phyloP scores from a whole-genome alignment of 2,797 vertebrate genomes.

The Eupleurogrammus muticus region DNA sequence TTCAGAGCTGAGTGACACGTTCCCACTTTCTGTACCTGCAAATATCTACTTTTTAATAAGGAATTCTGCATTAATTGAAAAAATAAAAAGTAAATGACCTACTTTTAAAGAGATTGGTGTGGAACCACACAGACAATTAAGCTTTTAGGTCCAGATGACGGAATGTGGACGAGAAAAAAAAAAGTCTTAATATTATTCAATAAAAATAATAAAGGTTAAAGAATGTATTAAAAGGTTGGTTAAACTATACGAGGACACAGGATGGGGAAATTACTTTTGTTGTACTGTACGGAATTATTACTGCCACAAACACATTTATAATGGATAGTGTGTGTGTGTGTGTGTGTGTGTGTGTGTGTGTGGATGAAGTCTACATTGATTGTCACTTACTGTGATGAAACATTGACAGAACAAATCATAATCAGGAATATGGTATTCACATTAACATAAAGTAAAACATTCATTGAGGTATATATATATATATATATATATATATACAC shows the following conservation, averaged over 20 bases:
- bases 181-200: no score
- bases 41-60: background rate
- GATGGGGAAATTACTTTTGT: background rate
- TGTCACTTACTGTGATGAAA: background rate
- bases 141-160: background rate
- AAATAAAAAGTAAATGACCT: no score
- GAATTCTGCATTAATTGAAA: background rate
- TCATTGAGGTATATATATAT: no score
- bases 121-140: background rate
- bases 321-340: background rate
- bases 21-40: background rate
- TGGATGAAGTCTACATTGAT: conserved; percentile 14
- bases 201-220: background rate
- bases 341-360: background rate
- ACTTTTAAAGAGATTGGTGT: background rate
- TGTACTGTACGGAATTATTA: background rate
- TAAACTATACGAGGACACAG: background rate
- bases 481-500: no score
- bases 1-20: background rate
- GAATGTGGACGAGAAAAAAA: no score
- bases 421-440: conserved; percentile 1
- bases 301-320: background rate
- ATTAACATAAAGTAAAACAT: conserved; percentile 45
- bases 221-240: background rate
- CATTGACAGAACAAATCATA: conserved; percentile 4